Percentiles rank a stretch among this genome's conserved stretches.
Evolutionary conservation across 1,140 invertebrate species (phyloP).

Genomic region (Scaptomyza graminum): DNA sequence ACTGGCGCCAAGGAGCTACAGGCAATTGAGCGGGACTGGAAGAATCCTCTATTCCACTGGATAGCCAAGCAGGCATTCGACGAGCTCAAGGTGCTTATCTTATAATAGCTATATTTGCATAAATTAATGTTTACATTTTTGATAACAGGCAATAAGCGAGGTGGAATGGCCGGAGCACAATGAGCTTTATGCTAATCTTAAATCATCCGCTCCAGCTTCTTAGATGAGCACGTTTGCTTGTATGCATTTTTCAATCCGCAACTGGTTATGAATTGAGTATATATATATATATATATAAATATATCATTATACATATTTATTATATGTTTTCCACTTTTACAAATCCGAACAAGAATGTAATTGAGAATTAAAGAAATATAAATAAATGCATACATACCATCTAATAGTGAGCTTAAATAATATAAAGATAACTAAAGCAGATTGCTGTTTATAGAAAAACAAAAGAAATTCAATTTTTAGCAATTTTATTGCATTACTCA

Average conservation of each 20-base stretch:
- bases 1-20: conserved; percentile 50
- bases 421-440: no score
- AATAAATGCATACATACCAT: conserved; percentile 37
- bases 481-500: conserved; percentile 51
- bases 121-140: neutral
- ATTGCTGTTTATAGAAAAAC: no score
- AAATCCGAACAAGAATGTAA: conserved; percentile 29
- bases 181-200: conserved; percentile 17
- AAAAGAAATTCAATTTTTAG: conserved; percentile 26
- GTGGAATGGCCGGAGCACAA: conserved; percentile 64
- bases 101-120: neutral
- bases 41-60: conserved; percentile 66
- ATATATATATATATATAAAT: conserved; percentile 16
- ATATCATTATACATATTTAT: conserved; percentile 18
- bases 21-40: conserved; percentile 56
- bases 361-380: conserved; percentile 24
- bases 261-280: conserved; percentile 17
- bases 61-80: conserved; percentile 67
- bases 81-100: conserved; percentile 69
- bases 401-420: neutral
- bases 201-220: conserved; percentile 18
- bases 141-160: conserved; percentile 61
- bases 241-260: conserved; percentile 35
- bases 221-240: conserved; percentile 3
- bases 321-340: conserved; percentile 3